These are phyloP conservation scores for Chironomus riparius DNA, from an alignment of 2,888 invertebrate genomes.

Conservation along the genomic window DNA sequence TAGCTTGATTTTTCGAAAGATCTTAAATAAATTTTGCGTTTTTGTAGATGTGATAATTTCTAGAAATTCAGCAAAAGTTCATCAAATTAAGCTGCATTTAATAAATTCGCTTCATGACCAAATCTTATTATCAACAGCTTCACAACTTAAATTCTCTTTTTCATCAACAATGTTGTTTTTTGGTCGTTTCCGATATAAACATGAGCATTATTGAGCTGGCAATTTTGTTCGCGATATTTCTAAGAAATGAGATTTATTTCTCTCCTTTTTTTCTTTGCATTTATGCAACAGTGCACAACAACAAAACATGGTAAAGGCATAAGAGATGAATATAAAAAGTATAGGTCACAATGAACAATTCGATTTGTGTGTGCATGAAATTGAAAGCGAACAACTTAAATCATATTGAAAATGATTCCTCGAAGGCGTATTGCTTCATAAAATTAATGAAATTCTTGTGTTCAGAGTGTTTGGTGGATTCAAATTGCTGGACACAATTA, in stretches of 20 bases:
- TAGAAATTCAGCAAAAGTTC: too few species aligned
- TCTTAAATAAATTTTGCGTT: background rate
- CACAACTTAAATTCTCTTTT: too few species aligned
- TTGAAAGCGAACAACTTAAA: background rate
- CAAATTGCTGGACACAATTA: slow-evolving; percentile 8
- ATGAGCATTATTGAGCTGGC: too few species aligned
- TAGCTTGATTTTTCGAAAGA: background rate
- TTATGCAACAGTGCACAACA: background rate
- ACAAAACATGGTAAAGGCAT: too few species aligned
- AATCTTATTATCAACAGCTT: too few species aligned
- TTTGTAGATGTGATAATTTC: background rate
- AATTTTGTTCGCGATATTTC: too few species aligned
- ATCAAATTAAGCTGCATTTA: too few species aligned
- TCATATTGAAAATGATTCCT: slow-evolving; percentile 3
- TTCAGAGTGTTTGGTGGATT: background rate
- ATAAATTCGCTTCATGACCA: too few species aligned
- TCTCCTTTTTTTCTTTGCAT: background rate
- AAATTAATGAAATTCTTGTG: too few species aligned
- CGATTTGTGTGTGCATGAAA: background rate
- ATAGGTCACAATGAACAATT: background rate
- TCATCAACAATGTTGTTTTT: too few species aligned
- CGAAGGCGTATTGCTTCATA: background rate
- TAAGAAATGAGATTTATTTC: background rate
- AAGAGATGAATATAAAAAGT: background rate
- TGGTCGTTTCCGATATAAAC: too few species aligned